These are phyloP conservation scores for Spinus olivaceus DNA, from an alignment of 2,797 vertebrate species.

Conservation along the genomic window DNA sequence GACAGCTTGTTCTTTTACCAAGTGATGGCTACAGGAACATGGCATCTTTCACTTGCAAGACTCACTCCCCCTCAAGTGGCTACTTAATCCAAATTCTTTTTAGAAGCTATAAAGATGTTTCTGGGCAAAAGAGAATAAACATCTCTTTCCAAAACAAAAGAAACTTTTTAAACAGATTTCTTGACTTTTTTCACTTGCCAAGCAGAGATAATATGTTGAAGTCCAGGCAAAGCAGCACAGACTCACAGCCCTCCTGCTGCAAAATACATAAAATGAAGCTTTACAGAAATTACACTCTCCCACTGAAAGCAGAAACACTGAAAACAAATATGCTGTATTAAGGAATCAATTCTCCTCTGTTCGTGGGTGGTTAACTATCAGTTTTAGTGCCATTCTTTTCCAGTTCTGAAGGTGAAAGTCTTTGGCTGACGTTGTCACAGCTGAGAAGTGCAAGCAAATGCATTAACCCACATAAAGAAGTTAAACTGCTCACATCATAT, in stretches of 20 bases:
- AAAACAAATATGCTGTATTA: not conserved
- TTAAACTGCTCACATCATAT: not conserved
- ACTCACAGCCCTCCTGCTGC: not conserved
- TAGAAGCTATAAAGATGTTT: not conserved
- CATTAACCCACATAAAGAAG: not conserved
- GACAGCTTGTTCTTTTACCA: not conserved
- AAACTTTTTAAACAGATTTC: not conserved
- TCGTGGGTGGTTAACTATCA: not conserved
- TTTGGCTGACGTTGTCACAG: not conserved
- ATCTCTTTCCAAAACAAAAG: not conserved
- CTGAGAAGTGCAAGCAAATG: not conserved
- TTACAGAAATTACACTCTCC: not conserved
- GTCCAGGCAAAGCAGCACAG: not conserved
- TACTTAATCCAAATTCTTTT: not conserved
- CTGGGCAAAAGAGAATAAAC: not conserved
- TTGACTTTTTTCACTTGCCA: not conserved
- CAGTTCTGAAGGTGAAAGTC: not conserved
- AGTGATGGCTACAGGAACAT: not conserved
- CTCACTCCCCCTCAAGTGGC: not conserved
- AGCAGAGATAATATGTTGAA: not conserved
- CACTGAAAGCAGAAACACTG: not conserved
- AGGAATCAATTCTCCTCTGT: not conserved
- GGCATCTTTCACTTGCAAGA: not conserved
- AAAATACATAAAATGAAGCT: not conserved
- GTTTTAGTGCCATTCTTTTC: not conserved